Base-by-base conservation (phyloP, 2,888 invertebrate genomes). In the Cosmorhoe ocellata region DNA sequence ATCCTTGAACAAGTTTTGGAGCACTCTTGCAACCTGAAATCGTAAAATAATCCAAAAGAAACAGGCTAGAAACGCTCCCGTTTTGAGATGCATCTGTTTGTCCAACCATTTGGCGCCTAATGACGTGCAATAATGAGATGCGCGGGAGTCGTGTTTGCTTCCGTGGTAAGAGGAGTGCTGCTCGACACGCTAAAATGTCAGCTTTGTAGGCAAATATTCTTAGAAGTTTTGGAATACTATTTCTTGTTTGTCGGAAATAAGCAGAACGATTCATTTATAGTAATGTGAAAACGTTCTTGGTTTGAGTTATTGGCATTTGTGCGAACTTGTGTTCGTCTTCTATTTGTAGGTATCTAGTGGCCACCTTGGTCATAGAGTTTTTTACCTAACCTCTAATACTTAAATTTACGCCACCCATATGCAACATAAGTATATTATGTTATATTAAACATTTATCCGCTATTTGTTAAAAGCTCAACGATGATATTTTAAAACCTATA, bases 121-220 rank as follows among this genome's bases (percentile, higher is more conserved):
- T 83, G 88, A 88, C 88, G 81, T 66, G 83, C 76, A 74, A 84
- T 88, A 85, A 88, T 82, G 81, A 84, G 78, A 67, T 67, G 71
- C 66, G 64, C 76, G 70, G 50, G 18, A 54, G 58, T 52, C 50
- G 58, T 83, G 83, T 87, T 84, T 85, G 76, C 63, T 52, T 58
- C 63, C 37, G 54, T 73, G 61, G 67, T 88, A 88, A 88, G 76
- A 71, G 56, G 53, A 53, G 59, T 64, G 62, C 59, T 59, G 33
- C 62, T 64, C 56, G 52, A 45, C 56, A 52, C 62, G 66, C 66
- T 70, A 68, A 71, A 68, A 64, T 49, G 48, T 48, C 53, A 53
- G 48, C 46, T 56, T 43, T 42, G 45, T 52, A 31, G 45, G 46
- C 51, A 48, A 58, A 58, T 44, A 39, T 58, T 54, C 45, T 39